These are phyloP conservation scores for Globodera rostochiensis DNA, from an alignment of 1,140 invertebrate species.

Conservation along the genomic window DNA sequence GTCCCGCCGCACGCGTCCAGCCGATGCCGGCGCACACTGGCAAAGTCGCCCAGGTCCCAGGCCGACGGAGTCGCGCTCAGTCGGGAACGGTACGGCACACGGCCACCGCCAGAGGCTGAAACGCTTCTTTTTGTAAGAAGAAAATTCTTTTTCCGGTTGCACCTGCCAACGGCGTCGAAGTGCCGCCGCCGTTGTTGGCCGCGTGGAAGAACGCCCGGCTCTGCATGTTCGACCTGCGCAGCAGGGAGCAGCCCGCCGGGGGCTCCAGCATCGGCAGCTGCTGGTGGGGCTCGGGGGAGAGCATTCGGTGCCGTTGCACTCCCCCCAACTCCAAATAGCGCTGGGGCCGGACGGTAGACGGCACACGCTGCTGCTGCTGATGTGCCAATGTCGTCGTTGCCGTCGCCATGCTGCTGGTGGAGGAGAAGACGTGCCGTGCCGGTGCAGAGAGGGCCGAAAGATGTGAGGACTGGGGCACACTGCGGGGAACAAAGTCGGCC, in stretches of 20 bases:
- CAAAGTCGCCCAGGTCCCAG: conserved; percentile 34
- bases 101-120: conserved; percentile 12
- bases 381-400: background rate
- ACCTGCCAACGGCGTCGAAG: conserved; percentile 4
- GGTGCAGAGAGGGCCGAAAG: conserved; percentile 9
- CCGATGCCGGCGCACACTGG: conserved; percentile 33
- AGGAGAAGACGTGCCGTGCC: conserved; percentile 1
- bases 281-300: conserved; percentile 26
- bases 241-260: conserved; percentile 5
- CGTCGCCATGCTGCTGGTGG: background rate
- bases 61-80: conserved; percentile 11
- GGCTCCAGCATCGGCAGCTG: background rate
- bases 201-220: conserved; percentile 33
- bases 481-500: background rate
- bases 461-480: background rate
- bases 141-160: background rate
- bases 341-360: background rate
- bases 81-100: conserved; percentile 21
- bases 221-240: conserved; percentile 34
- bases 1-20: conserved; percentile 11
- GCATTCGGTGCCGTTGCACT: conserved; percentile 7
- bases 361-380: background rate
- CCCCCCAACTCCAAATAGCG: background rate
- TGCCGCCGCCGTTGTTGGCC: background rate
- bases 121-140: background rate